Base-by-base conservation (phyloP, 2,113 vertebrate species). In the Ciconia stormi region DNA sequence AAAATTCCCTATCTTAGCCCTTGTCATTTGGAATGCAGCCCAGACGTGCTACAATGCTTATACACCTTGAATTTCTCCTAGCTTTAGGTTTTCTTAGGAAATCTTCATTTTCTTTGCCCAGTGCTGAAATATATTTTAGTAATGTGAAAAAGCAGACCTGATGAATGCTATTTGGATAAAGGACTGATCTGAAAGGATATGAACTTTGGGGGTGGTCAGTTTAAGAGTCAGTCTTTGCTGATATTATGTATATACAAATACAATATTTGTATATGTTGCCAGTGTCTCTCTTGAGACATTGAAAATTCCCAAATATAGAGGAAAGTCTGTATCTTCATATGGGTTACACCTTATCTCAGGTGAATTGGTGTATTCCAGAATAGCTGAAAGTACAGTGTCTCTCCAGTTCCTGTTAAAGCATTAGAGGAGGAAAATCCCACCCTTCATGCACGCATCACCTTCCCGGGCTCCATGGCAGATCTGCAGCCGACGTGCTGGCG, bases 401-500 rank as follows among this genome's bases (percentile, higher is more conserved):
- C 63, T 87, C 44, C 73, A 62, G 42, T 30, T 52, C 26, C 59
- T 32, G 13, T 27, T 66, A 58, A 66, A 40, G 21, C 19, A 21
- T 29, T 42, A 71, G 32, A 76, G 46, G 76, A 86, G 61, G 34
- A 50, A 14, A 67, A 40, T 52, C 66, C 42, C 46, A 49, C n/a
- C 46, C 15, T 49, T 86, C 29, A 8, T 1, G 4, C 8, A 38
- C 13, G 29, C 65, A 20, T 13, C 1, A 0, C 49, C 36, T 82
- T 78, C 34, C 50, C 3, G 2, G 44, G 32, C 59, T 82, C 55
- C 1, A 1, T 22, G 49, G 59, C 27, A 32, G 73, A 77, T 42
- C 53, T 8, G 3, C 38, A 55, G 42, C 52, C 1, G 13, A 4
- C 0, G 0, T 50, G 25, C 40, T 0, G 2, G 70, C 6, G 10